Evolutionary conservation across 1,140 invertebrate species (phyloP), one percentile per base, ranked within the genome.

Genomic region (Rhizoglyphus robini): DNA sequence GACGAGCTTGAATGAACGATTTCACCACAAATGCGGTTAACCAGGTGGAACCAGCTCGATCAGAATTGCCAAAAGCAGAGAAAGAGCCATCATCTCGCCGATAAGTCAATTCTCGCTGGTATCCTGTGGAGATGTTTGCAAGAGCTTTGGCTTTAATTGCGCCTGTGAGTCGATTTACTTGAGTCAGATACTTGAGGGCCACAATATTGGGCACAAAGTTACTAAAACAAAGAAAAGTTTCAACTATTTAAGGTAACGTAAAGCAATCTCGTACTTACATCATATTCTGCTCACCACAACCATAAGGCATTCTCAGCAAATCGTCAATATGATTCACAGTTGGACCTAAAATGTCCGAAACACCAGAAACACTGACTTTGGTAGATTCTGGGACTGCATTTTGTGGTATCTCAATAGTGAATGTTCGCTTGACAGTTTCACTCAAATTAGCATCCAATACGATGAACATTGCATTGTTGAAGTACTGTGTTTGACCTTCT

Each of bases 1-100:
- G n/a, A n/a, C n/a, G n/a, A n/a, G n/a, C n/a, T n/a, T n/a, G n/a
- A n/a, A n/a, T n/a, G n/a, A n/a, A n/a, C n/a, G n/a, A 54, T 69
- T 90, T 84, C 0, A 86, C 83, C 0, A 96, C 90, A 73, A 96
- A 94, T 4, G 94, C 90, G 3, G 96, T 99, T 65, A 98, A 79
- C 93, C 92, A 99, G n/a, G 90, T 88, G 73, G 90, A 95, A 18
- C 95, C 88, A 65, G 80, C 82, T 5, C 80, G 76, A 72, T 95
- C 88, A 23, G 81, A 80, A 66, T 84, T n/a, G n/a, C n/a, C n/a
- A n/a, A n/a, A n/a, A n/a, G n/a, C n/a, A n/a, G n/a, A n/a, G n/a
- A n/a, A n/a, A n/a, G n/a, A n/a, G n/a, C n/a, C n/a, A n/a, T n/a
- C n/a, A n/a, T n/a, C n/a, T n/a, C n/a, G n/a, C n/a, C n/a, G n/a